phyloP scores from a whole-genome alignment of 2,113 vertebrate genomes.

The Burhinus oedicnemus region DNA sequence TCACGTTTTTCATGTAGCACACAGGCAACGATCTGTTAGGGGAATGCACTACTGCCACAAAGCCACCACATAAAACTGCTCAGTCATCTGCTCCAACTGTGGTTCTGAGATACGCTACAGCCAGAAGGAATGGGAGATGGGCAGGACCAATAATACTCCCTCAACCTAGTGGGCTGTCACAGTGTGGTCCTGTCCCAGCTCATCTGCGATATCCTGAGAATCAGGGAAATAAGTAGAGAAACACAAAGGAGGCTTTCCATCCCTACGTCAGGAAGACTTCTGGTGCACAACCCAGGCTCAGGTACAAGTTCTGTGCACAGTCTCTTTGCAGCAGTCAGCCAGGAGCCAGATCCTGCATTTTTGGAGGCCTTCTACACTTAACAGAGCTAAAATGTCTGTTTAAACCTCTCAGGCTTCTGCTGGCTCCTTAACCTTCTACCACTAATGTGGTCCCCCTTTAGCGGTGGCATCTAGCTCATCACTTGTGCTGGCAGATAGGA shows the following conservation, averaged over 20 bases:
- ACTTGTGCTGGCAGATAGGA: background rate
- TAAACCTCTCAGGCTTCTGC: background rate
- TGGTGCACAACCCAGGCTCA: background rate
- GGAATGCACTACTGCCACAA: background rate
- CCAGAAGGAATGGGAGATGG: background rate
- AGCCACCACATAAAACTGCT: background rate
- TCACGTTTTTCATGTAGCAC: background rate
- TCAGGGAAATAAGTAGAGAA: background rate
- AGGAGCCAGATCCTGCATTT: background rate
- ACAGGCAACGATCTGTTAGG: background rate
- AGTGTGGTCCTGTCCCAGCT: background rate
- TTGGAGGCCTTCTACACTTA: background rate
- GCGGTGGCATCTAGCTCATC: background rate
- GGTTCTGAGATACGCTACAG: too few species aligned
- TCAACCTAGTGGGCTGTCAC: too few species aligned
- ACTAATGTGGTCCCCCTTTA: background rate
- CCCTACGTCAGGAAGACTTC: background rate
- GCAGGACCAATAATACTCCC: background rate
- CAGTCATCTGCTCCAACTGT: too few species aligned
- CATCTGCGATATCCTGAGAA: fast-evolving
- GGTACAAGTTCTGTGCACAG: background rate
- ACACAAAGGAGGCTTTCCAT: too few species aligned
- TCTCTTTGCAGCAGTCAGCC: background rate
- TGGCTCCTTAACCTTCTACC: background rate
- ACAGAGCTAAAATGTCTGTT: background rate